Evolutionary conservation across 2,113 vertebrate species (phyloP).

Genomic region (Microcebus tavaratra): DNA sequence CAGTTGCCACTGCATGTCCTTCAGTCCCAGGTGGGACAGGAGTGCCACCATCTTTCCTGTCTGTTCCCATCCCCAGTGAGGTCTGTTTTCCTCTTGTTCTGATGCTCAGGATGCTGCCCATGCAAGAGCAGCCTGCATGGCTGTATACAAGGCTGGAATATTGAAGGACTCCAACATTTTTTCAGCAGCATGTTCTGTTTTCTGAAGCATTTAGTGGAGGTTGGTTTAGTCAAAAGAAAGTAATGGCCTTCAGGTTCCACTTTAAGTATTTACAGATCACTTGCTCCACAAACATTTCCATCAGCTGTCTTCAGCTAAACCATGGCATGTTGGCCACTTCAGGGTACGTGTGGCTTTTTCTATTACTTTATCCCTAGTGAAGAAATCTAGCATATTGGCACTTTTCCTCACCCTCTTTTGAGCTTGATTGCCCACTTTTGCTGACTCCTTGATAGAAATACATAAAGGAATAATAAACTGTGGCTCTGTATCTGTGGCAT

Average conservation of each 20-base stretch:
- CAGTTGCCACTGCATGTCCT: constrained; percentile 93
- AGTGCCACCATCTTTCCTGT: constrained; percentile 90
- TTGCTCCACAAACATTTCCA: constrained; percentile 94
- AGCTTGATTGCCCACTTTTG: constrained; percentile 92
- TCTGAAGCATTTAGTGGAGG: constrained; percentile 92
- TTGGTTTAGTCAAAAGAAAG: constrained; percentile 93
- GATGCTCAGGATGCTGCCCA: constrained; percentile 91
- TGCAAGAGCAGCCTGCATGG: constrained; percentile 90
- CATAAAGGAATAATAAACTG: constrained; percentile 94
- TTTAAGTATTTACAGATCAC: constrained; percentile 94
- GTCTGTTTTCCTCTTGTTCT: constrained; percentile 91
- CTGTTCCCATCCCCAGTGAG: constrained; percentile 90
- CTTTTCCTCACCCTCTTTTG: constrained; percentile 93
- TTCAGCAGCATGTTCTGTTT: constrained; percentile 93
- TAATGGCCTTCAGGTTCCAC: constrained; percentile 92
- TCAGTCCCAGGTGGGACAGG: constrained; percentile 92
- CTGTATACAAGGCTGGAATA: constrained; percentile 90
- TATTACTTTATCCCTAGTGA: constrained; percentile 91
- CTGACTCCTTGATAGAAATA: constrained; percentile 92
- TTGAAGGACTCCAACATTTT: constrained; percentile 95
- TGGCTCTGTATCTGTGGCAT: constrained; percentile 92
- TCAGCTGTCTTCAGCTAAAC: constrained; percentile 92
- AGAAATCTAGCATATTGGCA: constrained; percentile 92
- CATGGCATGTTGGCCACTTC: constrained; percentile 93
- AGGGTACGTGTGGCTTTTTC: constrained; percentile 90